These are phyloP conservation scores for Poeciliopsis prolifica DNA, from an alignment of 2,113 vertebrate genomes.

Conservation along the genomic window DNA sequence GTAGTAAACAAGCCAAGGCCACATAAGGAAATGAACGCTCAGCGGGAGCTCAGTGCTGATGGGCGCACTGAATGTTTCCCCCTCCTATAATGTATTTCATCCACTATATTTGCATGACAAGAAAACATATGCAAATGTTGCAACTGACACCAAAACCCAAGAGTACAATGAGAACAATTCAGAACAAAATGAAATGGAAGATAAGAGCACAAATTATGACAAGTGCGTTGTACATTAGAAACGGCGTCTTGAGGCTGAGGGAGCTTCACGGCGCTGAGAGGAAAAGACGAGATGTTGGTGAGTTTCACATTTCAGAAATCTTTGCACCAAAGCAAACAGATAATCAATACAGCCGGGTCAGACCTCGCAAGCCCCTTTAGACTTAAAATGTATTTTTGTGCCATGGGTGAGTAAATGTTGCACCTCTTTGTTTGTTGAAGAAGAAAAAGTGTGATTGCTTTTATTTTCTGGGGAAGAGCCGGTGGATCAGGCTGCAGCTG, in stretches of 20 bases:
- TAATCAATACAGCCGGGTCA: conserved; percentile 49
- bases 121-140: conserved; percentile 45
- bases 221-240: conserved; percentile 38
- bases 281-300: neutral
- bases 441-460: conserved; percentile 16
- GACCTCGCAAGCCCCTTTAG: conserved; percentile 29
- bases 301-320: conserved; percentile 15
- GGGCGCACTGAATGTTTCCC: conserved; percentile 20
- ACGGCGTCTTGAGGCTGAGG: conserved; percentile 1
- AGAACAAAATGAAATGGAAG: conserved; percentile 37
- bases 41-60: conserved; percentile 32
- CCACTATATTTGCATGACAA: conserved; percentile 32
- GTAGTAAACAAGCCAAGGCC: conserved; percentile 35
- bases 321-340: conserved; percentile 13
- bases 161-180: conserved; percentile 39
- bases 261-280: neutral
- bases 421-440: conserved; percentile 32
- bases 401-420: conserved; percentile 36
- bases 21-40: conserved; percentile 33
- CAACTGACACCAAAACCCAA: conserved; percentile 31
- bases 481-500: conserved; percentile 52
- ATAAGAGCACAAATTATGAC: conserved; percentile 30
- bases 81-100: conserved; percentile 30
- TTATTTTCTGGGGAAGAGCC: conserved; percentile 35
- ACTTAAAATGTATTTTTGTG: conserved; percentile 16